These are phyloP conservation scores for Lophius americanus DNA, from an alignment of 2,797 vertebrate genomes.

Conservation along the genomic window DNA sequence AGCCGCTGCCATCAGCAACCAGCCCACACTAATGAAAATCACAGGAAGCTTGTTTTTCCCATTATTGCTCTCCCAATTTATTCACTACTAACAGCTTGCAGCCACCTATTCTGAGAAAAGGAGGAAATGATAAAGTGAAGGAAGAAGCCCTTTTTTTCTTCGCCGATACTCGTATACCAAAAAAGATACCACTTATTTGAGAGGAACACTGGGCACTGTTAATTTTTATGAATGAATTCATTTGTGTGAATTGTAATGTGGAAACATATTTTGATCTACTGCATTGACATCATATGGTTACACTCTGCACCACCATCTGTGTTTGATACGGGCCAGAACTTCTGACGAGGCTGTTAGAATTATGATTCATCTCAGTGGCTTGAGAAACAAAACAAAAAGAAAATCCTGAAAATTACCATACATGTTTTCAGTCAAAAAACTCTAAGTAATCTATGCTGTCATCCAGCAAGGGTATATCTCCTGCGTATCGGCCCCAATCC, in stretches of 20 bases:
- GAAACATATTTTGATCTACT: conserved; percentile 6
- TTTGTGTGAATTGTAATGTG: conserved; percentile 30
- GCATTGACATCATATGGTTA: conserved; percentile 4
- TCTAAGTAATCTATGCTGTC: neutral
- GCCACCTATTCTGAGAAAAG: conserved; percentile 37
- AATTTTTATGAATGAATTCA: conserved; percentile 42
- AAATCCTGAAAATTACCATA: neutral
- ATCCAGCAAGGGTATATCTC: too few relatives aligned
- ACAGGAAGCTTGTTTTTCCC: conserved; percentile 41
- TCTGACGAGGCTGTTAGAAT: conserved; percentile 15
- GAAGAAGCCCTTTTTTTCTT: conserved; percentile 27
- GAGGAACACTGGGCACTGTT: conserved; percentile 8
- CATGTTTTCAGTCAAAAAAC: conserved; percentile 28
- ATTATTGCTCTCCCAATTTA: conserved; percentile 55
- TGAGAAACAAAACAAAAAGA: conserved; percentile 1
- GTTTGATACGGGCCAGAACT: neutral
- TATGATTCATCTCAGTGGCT: conserved; percentile 35
- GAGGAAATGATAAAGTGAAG: conserved; percentile 19
- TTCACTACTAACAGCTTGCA: conserved; percentile 58
- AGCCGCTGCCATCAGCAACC: conserved; percentile 68
- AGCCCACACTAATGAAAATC: conserved; percentile 66
- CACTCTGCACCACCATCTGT: conserved; percentile 2
- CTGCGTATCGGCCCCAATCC: too few relatives aligned
- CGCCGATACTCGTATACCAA: conserved; percentile 19
- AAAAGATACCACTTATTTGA: conserved; percentile 36